phyloP scores from a whole-genome alignment of 2,113 vertebrate species.

The Megalops atlanticus region DNA sequence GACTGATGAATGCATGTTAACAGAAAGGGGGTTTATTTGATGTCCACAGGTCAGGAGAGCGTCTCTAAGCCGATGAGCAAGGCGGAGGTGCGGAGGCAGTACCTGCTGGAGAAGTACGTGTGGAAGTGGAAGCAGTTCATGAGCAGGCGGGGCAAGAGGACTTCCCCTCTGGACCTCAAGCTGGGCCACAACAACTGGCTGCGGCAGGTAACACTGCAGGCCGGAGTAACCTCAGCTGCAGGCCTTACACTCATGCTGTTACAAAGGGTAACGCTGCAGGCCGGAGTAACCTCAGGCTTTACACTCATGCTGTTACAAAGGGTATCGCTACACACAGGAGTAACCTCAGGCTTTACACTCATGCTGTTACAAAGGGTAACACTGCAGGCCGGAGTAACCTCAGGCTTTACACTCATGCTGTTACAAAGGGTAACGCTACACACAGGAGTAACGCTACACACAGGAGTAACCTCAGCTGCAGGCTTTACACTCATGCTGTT shows the following conservation, averaged over 20 bases:
- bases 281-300: no score
- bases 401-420: no score
- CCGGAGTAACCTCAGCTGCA: no score
- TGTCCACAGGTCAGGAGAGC: conserved; percentile 70
- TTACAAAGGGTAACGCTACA: no score
- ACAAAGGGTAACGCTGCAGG: background rate
- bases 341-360: no score
- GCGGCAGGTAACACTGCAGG: conserved; percentile 76
- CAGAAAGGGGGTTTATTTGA: background rate
- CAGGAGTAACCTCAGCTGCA: no score
- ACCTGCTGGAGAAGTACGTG: conserved; percentile 90
- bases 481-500: no score
- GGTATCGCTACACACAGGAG: no score
- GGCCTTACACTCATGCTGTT: background rate
- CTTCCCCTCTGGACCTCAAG: conserved; percentile 84
- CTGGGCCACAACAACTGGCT: conserved; percentile 98
- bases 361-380: no score
- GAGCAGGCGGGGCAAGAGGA: conserved; percentile 80
- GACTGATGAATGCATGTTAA: background rate
- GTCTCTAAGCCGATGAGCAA: conserved; percentile 84
- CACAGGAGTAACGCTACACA: no score
- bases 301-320: no score
- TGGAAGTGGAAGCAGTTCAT: conserved; percentile 98
- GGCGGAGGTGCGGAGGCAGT: conserved; percentile 84
- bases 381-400: no score